Base-by-base conservation (phyloP, 1,140 invertebrate genomes). In the Aphidius gifuensis region DNA sequence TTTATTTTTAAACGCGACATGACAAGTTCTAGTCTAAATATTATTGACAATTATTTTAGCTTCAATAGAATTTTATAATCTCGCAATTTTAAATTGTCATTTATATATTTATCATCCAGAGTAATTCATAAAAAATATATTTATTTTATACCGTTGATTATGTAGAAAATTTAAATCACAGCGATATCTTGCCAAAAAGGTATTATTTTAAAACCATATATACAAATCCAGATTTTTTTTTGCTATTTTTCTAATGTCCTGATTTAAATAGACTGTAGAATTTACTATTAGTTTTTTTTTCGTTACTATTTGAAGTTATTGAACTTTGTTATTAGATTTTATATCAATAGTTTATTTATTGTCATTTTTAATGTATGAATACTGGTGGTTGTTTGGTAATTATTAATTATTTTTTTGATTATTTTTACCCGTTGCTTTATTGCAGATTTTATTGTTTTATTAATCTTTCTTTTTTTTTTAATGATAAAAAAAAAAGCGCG, bases 101-200 rank as follows among this genome's bases (percentile, higher is more conserved):
- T 0, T 16, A 16, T 16, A 16, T 16, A 16, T 16, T 16, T 16
- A 16, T 16, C 16, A 16, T 16, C 1, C 16, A 16, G 16, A 16
- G 0, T 16, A 16, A 16, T 16, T 16, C 16, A 48, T 53, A 8
- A 8, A 8, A 38, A 38, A 53, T 44, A 45, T 21, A 43, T 46
- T 32, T 32, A 47, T 39, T 32, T 51, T 53, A 21, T 32, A 11
- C 42, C 32, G 43, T 61, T 59, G 5, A n/a, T 49, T 7, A 60
- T 58, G 45, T 45, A 42, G n/a, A 46, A 40, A 42, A 43, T 51
- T 58, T 57, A 44, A 9, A 39, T 60, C 49, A 48, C 48, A 44
- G 68, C 43, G 72, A 72, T 74, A 68, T 72, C 71, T 72, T 74
- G 57, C 71, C 70, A 68, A 68, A 60, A 67, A 67, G 70, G 70